These are phyloP conservation scores for Glyphotaelius pellucidus DNA, from an alignment of 2,888 invertebrate species.

Conservation along the genomic window DNA sequence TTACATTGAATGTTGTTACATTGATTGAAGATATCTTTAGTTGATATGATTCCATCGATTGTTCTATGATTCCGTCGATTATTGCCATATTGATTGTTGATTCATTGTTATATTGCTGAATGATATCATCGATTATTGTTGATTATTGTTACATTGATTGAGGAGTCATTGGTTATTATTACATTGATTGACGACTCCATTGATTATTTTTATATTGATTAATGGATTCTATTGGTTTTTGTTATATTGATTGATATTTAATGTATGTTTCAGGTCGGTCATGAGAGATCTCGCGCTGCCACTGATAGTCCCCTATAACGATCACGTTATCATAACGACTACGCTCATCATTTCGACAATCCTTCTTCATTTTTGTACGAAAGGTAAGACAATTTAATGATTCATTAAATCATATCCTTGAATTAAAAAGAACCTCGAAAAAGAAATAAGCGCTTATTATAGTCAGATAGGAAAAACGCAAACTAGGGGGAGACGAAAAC, in stretches of 20 bases:
- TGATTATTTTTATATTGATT: neutral
- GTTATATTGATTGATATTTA: neutral
- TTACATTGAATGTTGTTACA: too few relatives aligned
- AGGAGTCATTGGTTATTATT: too few relatives aligned
- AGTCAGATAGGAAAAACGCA: too few relatives aligned
- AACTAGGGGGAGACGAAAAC: too few relatives aligned
- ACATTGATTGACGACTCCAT: too few relatives aligned
- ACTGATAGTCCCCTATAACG: slow-evolving; percentile 84
- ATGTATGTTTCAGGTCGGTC: slow-evolving; percentile 79
- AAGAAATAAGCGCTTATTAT: too few relatives aligned
- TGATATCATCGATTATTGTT: neutral
- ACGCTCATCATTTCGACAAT: slow-evolving; percentile 76
- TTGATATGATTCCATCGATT: too few relatives aligned
- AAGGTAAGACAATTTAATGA: slow-evolving; percentile 70
- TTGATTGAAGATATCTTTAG: too few relatives aligned
- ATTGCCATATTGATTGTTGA: too few relatives aligned
- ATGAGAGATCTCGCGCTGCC: slow-evolving; percentile 84
- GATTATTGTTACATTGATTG: neutral
- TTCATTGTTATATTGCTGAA: neutral
- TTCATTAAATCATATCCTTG: neutral
- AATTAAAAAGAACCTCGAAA: neutral
- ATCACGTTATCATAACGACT: slow-evolving; percentile 81
- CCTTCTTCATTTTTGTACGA: slow-evolving; percentile 77
- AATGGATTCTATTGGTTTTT: neutral
- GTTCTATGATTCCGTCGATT: too few relatives aligned